phyloP scores from a whole-genome alignment of 2,888 invertebrate genomes.

The Nephrotoma flavescens region DNA sequence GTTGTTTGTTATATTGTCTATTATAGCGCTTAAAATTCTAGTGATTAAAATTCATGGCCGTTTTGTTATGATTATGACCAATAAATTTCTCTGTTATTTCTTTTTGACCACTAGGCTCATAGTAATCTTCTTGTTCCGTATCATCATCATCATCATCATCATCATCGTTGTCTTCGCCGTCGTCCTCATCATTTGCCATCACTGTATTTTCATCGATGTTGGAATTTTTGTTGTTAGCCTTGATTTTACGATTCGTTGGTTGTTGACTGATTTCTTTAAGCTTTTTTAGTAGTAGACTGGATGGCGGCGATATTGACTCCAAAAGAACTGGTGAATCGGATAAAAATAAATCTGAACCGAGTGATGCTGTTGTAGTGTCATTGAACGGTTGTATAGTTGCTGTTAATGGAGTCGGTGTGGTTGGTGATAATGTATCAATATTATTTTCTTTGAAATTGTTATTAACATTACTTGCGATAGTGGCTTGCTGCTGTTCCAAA shows the following conservation, averaged over 20 bases:
- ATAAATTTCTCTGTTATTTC: not conserved
- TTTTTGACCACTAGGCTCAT: conserved; percentile 3
- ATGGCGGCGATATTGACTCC: not conserved
- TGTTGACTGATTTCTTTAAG: not conserved
- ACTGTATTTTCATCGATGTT: not conserved
- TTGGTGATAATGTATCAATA: not conserved
- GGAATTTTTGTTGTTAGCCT: not conserved
- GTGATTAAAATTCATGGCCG: not conserved
- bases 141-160: conserved; percentile 1
- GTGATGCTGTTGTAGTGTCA: not conserved
- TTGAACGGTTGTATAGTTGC: not conserved
- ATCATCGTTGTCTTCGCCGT: not conserved
- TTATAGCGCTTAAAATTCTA: not conserved
- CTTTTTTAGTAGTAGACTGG: not conserved
- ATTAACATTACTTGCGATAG: not conserved
- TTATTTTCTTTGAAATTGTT: not conserved
- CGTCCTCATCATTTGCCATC: not conserved
- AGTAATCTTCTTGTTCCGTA: not conserved
- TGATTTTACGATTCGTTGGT: not conserved
- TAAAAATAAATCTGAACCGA: not conserved
- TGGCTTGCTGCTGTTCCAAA: not conserved
- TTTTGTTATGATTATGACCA: conserved; percentile 11
- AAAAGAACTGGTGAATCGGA: not conserved
- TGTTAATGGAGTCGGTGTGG: not conserved
- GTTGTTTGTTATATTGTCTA: not conserved